Evolutionary conservation across 2,888 invertebrate species (phyloP).

Genomic region (Lymantria dispar): DNA sequence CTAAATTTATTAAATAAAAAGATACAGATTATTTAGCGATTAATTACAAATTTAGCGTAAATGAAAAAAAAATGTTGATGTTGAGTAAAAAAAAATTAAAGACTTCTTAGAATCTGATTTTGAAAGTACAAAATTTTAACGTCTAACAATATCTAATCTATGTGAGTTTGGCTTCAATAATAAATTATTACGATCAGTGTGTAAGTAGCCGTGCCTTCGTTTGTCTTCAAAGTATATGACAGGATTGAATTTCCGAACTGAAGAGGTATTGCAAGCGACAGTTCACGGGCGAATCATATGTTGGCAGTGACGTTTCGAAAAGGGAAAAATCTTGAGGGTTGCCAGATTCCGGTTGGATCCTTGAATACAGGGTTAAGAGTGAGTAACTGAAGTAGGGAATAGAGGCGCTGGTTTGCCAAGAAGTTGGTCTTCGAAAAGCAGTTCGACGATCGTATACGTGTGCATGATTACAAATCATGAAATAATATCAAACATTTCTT

Average conservation of each 20-base stretch:
- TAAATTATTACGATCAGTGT: constrained; percentile 61
- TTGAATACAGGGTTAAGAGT: constrained; percentile 68
- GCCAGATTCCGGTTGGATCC: constrained; percentile 45
- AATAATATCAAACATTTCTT: constrained; percentile 71
- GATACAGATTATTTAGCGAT: constrained; percentile 78
- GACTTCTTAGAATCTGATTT: constrained; percentile 81
- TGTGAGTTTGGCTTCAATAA: constrained; percentile 77
- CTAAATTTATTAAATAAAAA: constrained; percentile 69
- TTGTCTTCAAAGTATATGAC: constrained; percentile 67
- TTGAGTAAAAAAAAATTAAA: constrained; percentile 71
- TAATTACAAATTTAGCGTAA: constrained; percentile 65
- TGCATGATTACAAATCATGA: constrained; percentile 79
- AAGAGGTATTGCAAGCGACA: constrained; percentile 30
- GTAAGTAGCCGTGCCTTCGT: constrained; percentile 80
- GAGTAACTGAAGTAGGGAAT: constrained; percentile 48
- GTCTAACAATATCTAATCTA: constrained; percentile 75
- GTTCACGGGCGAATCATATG: constrained; percentile 39
- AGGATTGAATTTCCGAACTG: constrained; percentile 22
- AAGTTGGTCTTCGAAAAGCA: constrained; percentile 74
- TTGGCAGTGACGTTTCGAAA: constrained; percentile 45
- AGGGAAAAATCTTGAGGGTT: constrained; percentile 40
- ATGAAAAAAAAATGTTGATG: constrained; percentile 63
- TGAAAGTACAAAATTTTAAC: constrained; percentile 79
- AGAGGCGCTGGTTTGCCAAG: constrained; percentile 55
- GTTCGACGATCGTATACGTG: constrained; percentile 80